These are phyloP conservation scores for Clarias fuscus DNA, from an alignment of 2,797 vertebrate genomes.

Conservation along the genomic window DNA sequence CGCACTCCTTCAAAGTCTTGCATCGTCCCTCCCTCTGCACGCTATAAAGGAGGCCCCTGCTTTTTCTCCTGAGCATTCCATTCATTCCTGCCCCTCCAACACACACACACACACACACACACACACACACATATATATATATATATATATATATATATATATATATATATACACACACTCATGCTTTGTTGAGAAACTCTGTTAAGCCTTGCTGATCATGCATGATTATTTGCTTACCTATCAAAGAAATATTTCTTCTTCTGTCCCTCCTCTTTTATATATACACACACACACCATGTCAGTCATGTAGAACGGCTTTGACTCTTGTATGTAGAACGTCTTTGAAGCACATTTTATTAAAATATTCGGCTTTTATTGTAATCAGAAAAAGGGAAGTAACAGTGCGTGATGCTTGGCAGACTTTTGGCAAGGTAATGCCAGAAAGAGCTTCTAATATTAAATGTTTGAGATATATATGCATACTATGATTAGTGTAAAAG, in stretches of 20 bases:
- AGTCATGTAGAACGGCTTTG: no score
- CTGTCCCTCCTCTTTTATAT: background rate
- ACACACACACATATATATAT: no score
- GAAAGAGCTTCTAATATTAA: no score
- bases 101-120: slow-evolving; percentile 43
- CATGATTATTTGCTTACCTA: slow-evolving; percentile 59
- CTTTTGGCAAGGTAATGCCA: no score
- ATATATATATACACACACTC: slow-evolving; percentile 25
- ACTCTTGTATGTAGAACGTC: no score
- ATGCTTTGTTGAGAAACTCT: slow-evolving; percentile 54
- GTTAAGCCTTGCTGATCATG: slow-evolving; percentile 52
- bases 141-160: no score
- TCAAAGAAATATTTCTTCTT: slow-evolving; percentile 42
- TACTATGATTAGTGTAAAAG: no score
- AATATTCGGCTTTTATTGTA: no score
- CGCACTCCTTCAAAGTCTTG: slow-evolving; percentile 24
- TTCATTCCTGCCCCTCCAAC: slow-evolving; percentile 67
- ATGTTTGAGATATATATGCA: no score
- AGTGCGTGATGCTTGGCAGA: no score
- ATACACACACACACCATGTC: background rate
- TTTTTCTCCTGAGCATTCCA: slow-evolving; percentile 73
- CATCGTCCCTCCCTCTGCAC: slow-evolving; percentile 49
- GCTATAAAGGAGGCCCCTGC: slow-evolving; percentile 69
- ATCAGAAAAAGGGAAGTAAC: no score
- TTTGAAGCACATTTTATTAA: no score